A percentile compares a stretch with the other conserved stretches of the same genome.
phyloP scores from a whole-genome alignment of 1,140 invertebrate genomes.

The Hyposmocoma kahamanoa region DNA sequence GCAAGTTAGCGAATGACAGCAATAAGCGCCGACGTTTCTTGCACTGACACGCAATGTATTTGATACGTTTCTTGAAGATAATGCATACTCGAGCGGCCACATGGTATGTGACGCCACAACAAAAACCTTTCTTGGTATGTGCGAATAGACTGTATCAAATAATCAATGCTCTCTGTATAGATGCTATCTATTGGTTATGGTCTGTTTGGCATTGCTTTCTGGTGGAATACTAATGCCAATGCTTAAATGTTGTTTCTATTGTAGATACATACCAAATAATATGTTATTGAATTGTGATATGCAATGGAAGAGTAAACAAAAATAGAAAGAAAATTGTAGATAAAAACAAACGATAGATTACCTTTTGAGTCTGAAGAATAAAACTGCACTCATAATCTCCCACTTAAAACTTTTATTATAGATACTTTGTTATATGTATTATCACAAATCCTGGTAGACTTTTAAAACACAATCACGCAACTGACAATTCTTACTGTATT shows the following conservation, averaged over 20 bases:
- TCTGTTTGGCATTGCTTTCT: conserved; percentile 1
- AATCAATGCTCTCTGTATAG: neutral
- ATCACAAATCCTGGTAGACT: conserved; percentile 76
- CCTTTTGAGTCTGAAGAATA: conserved; percentile 57
- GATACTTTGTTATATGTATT: conserved; percentile 75
- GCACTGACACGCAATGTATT: neutral
- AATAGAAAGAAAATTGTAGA: neutral
- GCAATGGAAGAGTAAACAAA: neutral
- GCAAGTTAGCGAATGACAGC: too few relatives aligned
- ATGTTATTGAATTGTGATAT: neutral
- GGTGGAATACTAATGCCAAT: neutral
- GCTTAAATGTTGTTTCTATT: too few relatives aligned
- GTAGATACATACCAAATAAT: neutral
- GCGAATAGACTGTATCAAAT: neutral
- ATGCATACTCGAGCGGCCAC: neutral
- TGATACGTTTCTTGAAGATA: neutral
- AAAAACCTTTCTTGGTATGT: neutral
- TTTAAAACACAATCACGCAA: conserved; percentile 74
- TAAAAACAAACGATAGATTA: conserved; percentile 31
- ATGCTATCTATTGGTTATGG: neutral
- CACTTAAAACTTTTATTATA: conserved; percentile 76
- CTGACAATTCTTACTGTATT: conserved; percentile 69
- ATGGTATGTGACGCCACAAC: neutral
- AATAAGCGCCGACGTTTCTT: too few relatives aligned
- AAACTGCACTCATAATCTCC: conserved; percentile 72